Conservation (phyloP, 2,888 invertebrate species). For the Drosophila multiciliata region DNA sequence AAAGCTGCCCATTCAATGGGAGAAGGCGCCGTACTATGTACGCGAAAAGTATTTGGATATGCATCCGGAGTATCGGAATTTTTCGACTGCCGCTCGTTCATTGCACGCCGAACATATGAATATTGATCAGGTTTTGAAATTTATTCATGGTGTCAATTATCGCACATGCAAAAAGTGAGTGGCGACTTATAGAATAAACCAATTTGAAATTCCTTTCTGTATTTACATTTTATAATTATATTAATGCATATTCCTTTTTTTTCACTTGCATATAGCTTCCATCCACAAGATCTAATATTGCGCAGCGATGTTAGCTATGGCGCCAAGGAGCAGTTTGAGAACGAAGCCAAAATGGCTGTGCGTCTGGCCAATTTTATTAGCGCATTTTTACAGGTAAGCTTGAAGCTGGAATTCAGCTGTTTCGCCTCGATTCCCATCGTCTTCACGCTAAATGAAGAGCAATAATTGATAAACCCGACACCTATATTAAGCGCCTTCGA, state of each 20-base stretch:
- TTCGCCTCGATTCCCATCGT: conserved; percentile 59
- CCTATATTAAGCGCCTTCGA: conserved; percentile 80
- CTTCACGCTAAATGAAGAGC: conserved; percentile 79
- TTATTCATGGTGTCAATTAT: conserved; percentile 89
- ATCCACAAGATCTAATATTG: conserved; percentile 90
- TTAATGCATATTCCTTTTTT: background rate
- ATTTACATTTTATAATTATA: background rate
- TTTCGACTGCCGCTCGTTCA: conserved; percentile 88
- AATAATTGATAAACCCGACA: conserved; percentile 80
- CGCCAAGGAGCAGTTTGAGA: conserved; percentile 94
- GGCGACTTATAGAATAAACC: background rate
- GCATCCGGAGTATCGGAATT: conserved; percentile 91
- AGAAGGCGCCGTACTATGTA: conserved; percentile 89
- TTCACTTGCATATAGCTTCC: conserved; percentile 86
- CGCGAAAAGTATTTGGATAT: conserved; percentile 91
- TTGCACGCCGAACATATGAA: conserved; percentile 89
- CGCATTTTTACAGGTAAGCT: conserved; percentile 93
- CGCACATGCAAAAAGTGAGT: conserved; percentile 86
- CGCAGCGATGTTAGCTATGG: conserved; percentile 95
- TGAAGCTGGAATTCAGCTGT: conserved; percentile 21
- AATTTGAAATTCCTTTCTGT: background rate
- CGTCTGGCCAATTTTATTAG: conserved; percentile 98
- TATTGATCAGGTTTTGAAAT: conserved; percentile 91
- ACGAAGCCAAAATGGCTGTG: conserved; percentile 98
- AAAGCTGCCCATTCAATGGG: conserved; percentile 93